These are phyloP conservation scores for Achatina immaculata DNA, from an alignment of 1,140 invertebrate genomes.

Conservation along the genomic window DNA sequence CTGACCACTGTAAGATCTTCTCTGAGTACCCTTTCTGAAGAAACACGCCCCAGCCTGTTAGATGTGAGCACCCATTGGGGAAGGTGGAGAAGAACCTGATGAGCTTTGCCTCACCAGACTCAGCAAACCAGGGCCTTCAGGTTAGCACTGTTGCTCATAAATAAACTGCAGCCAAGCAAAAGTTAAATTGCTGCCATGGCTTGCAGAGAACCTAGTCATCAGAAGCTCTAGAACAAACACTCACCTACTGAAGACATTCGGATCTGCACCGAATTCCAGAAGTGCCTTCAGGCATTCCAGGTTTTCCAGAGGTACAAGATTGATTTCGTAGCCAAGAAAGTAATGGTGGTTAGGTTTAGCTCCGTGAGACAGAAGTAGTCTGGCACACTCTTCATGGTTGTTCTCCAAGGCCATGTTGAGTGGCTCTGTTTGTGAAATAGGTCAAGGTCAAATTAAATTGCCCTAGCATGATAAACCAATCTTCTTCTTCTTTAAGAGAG, in stretches of 20 bases:
- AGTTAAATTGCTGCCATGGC: no score
- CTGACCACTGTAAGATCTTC: no score
- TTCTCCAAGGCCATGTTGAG: constrained; percentile 81
- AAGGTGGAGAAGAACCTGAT: no score
- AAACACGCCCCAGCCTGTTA: no score
- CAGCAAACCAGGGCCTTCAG: no score
- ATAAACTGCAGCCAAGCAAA: no score
- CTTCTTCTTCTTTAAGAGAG: background rate
- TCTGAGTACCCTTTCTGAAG: no score
- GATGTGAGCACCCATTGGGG: no score
- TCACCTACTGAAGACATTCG: constrained; percentile 77
- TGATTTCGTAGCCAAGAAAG: constrained; percentile 92
- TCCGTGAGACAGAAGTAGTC: constrained; percentile 79
- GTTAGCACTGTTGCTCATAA: no score
- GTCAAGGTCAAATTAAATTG: background rate
- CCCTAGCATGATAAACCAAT: background rate
- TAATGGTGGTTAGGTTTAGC: constrained; percentile 76
- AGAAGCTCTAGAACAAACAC: no score
- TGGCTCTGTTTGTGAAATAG: constrained; percentile 60
- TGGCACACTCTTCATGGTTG: constrained; percentile 82
- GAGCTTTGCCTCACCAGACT: no score
- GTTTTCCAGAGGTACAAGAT: constrained; percentile 81
- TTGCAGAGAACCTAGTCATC: no score
- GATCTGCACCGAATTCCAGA: constrained; percentile 86
- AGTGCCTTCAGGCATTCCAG: constrained; percentile 85